Conservation (phyloP, 2,113 vertebrate genomes). For the Ploceus nigricollis region DNA sequence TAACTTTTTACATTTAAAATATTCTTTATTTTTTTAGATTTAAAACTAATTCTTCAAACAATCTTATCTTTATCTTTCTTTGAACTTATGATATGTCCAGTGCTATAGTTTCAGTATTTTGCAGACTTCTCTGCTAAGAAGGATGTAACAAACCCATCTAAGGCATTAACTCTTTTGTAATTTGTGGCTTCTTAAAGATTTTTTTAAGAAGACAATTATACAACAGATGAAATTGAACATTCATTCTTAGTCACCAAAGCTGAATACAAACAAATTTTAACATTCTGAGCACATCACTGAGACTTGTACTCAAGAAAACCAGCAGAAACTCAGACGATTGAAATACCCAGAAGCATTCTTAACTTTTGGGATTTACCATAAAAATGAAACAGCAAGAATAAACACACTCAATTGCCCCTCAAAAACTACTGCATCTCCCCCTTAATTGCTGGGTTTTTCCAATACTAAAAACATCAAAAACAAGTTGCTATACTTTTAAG, state of each 20-base stretch:
- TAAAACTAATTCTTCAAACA: not conserved
- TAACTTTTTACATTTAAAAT: not conserved
- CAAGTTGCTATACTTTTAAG: not conserved
- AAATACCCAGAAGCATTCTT: not conserved
- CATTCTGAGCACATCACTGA: not conserved
- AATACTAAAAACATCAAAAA: not conserved
- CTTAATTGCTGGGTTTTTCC: accelerated
- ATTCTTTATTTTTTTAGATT: not conserved
- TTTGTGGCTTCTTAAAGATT: not conserved
- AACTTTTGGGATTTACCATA: not conserved
- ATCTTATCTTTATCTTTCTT: not conserved
- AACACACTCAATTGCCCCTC: not conserved
- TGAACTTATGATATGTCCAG: accelerated
- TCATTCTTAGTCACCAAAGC: not conserved
- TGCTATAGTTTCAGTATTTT: not conserved
- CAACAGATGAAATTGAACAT: not conserved
- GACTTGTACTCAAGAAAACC: not conserved
- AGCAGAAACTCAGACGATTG: not conserved
- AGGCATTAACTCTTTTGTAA: not conserved
- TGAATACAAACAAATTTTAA: not conserved
- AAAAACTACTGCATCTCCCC: not conserved
- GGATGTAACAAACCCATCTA: not conserved
- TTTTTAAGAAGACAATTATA: not conserved
- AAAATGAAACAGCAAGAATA: not conserved
- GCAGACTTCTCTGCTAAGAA: not conserved